Evolutionary conservation across 2,797 vertebrate genomes (phyloP).

Genomic region (Sebastes hubbsi): DNA sequence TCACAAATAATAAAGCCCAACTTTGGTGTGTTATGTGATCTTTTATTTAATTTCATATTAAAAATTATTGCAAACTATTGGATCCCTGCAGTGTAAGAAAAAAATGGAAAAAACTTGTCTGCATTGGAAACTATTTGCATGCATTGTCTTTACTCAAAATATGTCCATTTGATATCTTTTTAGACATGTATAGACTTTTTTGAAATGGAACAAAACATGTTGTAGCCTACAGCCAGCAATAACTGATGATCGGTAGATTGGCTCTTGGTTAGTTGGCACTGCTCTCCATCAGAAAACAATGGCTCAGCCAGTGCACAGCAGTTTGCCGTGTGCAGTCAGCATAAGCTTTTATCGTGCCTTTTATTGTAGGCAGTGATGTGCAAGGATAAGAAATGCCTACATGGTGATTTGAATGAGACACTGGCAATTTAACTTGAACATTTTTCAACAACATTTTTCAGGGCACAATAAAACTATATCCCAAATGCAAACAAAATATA

Average conservation of each 20-base stretch:
- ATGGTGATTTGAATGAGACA: not conserved
- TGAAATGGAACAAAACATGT: not conserved
- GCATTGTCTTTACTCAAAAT: not conserved
- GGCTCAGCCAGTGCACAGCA: not conserved
- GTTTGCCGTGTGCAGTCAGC: constrained; percentile 26
- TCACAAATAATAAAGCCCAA: not conserved
- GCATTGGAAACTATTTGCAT: not conserved
- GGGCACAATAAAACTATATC: not conserved
- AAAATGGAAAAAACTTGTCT: too few relatives aligned
- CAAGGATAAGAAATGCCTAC: not conserved
- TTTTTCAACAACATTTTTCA: too few relatives aligned
- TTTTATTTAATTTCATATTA: too few relatives aligned
- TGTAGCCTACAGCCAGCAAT: not conserved
- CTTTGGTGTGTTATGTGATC: too few relatives aligned
- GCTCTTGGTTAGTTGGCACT: not conserved
- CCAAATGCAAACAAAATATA: not conserved
- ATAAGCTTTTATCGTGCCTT: constrained; percentile 25
- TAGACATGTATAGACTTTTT: not conserved
- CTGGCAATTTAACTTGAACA: not conserved
- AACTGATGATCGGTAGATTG: not conserved
- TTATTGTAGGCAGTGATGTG: constrained; percentile 2
- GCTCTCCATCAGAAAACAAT: constrained; percentile 24
- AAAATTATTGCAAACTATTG: not conserved
- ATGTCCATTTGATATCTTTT: not conserved
- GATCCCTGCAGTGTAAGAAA: not conserved